These are phyloP conservation scores for Drosophila helvetica DNA, from an alignment of 2,888 invertebrate species.

Conservation along the genomic window DNA sequence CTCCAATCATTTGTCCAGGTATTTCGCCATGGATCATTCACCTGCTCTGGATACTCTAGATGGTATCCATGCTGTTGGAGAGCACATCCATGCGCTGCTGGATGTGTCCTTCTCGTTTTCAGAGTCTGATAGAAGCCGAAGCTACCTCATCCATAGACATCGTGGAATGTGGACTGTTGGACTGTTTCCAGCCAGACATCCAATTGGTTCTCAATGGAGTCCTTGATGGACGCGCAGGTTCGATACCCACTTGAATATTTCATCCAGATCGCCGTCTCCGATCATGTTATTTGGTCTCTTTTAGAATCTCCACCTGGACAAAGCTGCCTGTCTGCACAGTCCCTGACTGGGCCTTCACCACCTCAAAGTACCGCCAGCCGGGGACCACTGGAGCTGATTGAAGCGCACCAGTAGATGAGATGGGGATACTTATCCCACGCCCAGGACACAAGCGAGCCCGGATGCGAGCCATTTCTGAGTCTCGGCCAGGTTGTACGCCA, in stretches of 20 bases:
- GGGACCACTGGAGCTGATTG: conserved; percentile 96
- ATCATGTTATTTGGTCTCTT: conserved; percentile 85
- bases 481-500: conserved; percentile 86
- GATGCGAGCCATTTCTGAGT: conserved; percentile 94
- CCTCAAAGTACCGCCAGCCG: conserved; percentile 92
- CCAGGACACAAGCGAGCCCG: conserved; percentile 97
- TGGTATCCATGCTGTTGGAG: conserved; percentile 88
- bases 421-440: conserved; percentile 94
- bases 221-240: conserved; percentile 90
- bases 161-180: too few relatives aligned
- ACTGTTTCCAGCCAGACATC: conserved; percentile 92
- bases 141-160: too few relatives aligned
- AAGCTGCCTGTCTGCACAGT: conserved; percentile 88
- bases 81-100: conserved; percentile 93
- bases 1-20: conserved; percentile 61
- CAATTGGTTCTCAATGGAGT: conserved; percentile 85
- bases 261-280: conserved; percentile 87
- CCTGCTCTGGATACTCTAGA: conserved; percentile 87
- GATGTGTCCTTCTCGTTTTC: conserved; percentile 83
- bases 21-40: too few relatives aligned
- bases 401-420: conserved; percentile 91
- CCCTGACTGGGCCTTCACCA: too few relatives aligned
- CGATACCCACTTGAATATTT: conserved; percentile 88
- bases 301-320: conserved; percentile 87
- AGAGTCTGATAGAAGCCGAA: too few relatives aligned